Evolutionary conservation across 2,888 invertebrate species (phyloP).

Genomic region (Pandemis heparana): DNA sequence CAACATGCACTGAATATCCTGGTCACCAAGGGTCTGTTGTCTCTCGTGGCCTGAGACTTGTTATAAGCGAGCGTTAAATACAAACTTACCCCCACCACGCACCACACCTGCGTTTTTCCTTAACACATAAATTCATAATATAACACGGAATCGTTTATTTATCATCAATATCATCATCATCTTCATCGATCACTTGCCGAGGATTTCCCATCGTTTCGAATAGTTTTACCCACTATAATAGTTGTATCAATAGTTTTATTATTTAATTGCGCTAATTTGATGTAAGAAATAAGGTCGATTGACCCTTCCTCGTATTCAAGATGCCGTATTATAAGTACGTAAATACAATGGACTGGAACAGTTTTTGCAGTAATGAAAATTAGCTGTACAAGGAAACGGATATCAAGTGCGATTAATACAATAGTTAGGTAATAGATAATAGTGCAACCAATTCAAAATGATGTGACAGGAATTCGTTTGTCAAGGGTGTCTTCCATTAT

Average conservation of each 20-base stretch:
- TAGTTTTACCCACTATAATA: neutral
- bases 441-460: too few relatives aligned
- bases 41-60: neutral
- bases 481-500: too few relatives aligned
- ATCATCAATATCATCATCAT: constrained; percentile 9
- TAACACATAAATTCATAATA: constrained; percentile 1
- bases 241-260: neutral
- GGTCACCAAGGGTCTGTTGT: constrained; percentile 7
- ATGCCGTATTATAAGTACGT: constrained; percentile 14
- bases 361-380: neutral
- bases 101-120: constrained; percentile 10
- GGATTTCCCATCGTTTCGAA: neutral
- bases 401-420: neutral
- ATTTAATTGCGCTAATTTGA: neutral
- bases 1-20: constrained; percentile 11
- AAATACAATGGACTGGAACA: constrained; percentile 13
- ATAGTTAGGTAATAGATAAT: too few relatives aligned
- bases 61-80: constrained; percentile 20
- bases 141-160: neutral
- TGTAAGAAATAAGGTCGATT: neutral
- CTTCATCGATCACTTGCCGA: neutral
- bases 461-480: too few relatives aligned
- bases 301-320: constrained; percentile 14
- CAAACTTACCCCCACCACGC: constrained; percentile 28
- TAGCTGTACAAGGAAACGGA: neutral